These are phyloP conservation scores for Cossypha caffra DNA, from an alignment of 2,797 vertebrate genomes.

Conservation along the genomic window DNA sequence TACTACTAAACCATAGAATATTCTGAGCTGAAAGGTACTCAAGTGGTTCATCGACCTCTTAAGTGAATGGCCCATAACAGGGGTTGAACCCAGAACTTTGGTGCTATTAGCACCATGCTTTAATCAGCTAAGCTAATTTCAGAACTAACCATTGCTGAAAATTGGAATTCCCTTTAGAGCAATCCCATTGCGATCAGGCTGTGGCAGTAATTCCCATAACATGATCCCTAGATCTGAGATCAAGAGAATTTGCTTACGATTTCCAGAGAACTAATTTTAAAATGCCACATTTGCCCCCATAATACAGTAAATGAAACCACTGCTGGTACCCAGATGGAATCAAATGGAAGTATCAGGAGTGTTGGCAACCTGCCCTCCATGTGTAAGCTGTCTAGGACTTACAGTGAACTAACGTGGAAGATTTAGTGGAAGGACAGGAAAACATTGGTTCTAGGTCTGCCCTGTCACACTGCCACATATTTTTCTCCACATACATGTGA, in stretches of 20 bases:
- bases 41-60: rapidly evolving
- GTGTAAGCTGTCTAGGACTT: rapidly evolving
- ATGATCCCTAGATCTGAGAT: not conserved
- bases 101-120: not conserved
- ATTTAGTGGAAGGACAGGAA: not conserved
- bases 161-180: not conserved
- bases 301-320: not conserved
- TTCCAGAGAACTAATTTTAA: not conserved
- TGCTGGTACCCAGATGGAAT: not conserved
- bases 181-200: not conserved
- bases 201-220: not conserved
- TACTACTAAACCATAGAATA: not conserved
- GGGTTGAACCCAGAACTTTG: not conserved
- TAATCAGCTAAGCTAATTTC: not conserved
- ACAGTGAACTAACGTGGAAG: not conserved
- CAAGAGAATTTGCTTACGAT: not conserved
- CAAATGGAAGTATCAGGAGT: not conserved
- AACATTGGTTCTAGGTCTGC: not conserved
- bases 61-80: not conserved
- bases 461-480: not conserved
- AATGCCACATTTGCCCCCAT: not conserved
- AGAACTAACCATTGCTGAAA: not conserved
- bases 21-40: not conserved
- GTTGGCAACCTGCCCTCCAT: not conserved
- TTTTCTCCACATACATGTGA: not conserved